Conservation (phyloP, 2,888 invertebrate species). For the Thyatira batis region DNA sequence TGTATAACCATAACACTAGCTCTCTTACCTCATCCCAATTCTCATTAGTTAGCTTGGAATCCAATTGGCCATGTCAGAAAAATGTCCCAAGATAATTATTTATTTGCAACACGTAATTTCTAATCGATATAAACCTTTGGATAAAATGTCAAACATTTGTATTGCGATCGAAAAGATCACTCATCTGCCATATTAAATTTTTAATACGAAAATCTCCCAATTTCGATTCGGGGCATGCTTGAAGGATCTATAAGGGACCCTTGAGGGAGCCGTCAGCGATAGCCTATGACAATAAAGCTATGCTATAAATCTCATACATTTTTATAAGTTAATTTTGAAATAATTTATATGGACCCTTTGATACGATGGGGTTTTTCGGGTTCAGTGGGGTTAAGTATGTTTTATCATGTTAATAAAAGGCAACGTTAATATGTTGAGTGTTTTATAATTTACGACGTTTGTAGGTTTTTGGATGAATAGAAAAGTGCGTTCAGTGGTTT, state of each 20-base stretch:
- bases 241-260: slow-evolving; percentile 30
- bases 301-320: slow-evolving; percentile 66
- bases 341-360: slow-evolving; percentile 39
- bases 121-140: slow-evolving; percentile 3
- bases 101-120: too few species aligned
- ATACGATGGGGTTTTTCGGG: background rate
- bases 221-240: slow-evolving; percentile 55
- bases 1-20: too few species aligned
- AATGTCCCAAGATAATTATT: too few species aligned
- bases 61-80: too few species aligned
- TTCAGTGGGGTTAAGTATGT: background rate
- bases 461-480: too few species aligned
- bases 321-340: slow-evolving; percentile 62
- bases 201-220: slow-evolving; percentile 53
- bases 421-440: background rate
- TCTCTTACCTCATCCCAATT: too few species aligned
- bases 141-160: slow-evolving; percentile 29
- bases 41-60: too few species aligned
- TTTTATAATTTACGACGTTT: background rate
- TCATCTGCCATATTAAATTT: slow-evolving; percentile 40
- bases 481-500: too few species aligned
- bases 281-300: slow-evolving; percentile 51
- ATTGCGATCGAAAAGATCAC: slow-evolving; percentile 38
- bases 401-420: background rate
- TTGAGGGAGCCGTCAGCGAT: slow-evolving; percentile 39